phyloP scores from a whole-genome alignment of 1,140 invertebrate genomes.

The Diorhabda sublineata region DNA sequence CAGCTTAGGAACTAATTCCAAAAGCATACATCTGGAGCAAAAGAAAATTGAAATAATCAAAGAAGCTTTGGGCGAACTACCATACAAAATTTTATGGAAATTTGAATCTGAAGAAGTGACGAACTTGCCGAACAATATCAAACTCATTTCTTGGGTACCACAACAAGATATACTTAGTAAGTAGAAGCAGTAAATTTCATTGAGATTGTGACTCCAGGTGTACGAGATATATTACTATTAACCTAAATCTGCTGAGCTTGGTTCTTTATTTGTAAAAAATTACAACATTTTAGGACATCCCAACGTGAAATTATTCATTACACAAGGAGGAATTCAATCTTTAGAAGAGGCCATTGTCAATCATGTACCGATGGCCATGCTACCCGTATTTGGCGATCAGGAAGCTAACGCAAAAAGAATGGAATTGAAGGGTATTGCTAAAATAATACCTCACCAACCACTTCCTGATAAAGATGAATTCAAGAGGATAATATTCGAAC shows the following conservation, averaged over 20 bases:
- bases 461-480: neutral
- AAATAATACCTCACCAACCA: neutral
- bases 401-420: neutral
- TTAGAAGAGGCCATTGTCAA: neutral
- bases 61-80: conserved; percentile 48
- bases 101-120: conserved; percentile 47
- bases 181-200: neutral
- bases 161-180: conserved; percentile 46
- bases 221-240: too few relatives aligned
- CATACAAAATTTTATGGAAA: conserved; percentile 32
- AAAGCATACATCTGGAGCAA: conserved; percentile 52
- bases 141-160: conserved; percentile 59
- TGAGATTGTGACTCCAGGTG: too few relatives aligned
- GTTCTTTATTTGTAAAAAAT: too few relatives aligned
- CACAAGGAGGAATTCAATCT: neutral
- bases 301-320: neutral
- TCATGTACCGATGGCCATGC: neutral
- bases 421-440: neutral
- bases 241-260: too few relatives aligned
- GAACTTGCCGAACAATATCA: conserved; percentile 51
- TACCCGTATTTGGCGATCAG: neutral
- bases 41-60: conserved; percentile 50
- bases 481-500: neutral
- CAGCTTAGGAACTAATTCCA: conserved; percentile 54
- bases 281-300: neutral